These are phyloP conservation scores for Tragelaphus scriptus DNA, from an alignment of 2,113 vertebrate genomes.

Conservation along the genomic window DNA sequence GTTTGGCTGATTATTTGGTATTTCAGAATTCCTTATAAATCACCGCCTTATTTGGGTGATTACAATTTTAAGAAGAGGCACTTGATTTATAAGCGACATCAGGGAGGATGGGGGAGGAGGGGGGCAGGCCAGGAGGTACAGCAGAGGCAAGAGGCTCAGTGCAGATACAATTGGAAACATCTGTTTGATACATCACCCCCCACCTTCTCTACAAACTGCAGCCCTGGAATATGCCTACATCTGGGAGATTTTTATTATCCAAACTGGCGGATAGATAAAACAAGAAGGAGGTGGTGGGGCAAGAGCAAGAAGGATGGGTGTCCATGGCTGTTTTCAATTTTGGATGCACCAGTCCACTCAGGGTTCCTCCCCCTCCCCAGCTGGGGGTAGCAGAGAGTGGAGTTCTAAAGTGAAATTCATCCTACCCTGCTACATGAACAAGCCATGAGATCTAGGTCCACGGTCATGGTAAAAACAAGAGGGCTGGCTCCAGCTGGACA, in stretches of 20 bases:
- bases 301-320: not conserved
- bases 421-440: not conserved
- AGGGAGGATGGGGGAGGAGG: not conserved
- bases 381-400: not conserved
- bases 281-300: not conserved
- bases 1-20: slow-evolving; percentile 58
- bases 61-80: slow-evolving; percentile 63
- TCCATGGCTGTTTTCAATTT: not conserved
- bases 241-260: slow-evolving; percentile 1
- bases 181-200: not conserved
- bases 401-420: slow-evolving; percentile 1
- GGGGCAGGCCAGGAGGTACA: not conserved
- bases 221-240: not conserved
- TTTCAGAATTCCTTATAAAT: slow-evolving; percentile 68
- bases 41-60: slow-evolving; percentile 67
- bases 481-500: not conserved
- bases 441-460: not conserved
- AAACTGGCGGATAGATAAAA: not conserved
- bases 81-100: slow-evolving; percentile 49
- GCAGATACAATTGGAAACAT: slow-evolving; percentile 34
- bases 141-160: not conserved
- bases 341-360: not conserved
- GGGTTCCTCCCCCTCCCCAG: not conserved
- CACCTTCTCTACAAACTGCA: not conserved
- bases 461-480: not conserved